Base-by-base conservation (phyloP, 2,113 vertebrate genomes). In the Prinia subflava region DNA sequence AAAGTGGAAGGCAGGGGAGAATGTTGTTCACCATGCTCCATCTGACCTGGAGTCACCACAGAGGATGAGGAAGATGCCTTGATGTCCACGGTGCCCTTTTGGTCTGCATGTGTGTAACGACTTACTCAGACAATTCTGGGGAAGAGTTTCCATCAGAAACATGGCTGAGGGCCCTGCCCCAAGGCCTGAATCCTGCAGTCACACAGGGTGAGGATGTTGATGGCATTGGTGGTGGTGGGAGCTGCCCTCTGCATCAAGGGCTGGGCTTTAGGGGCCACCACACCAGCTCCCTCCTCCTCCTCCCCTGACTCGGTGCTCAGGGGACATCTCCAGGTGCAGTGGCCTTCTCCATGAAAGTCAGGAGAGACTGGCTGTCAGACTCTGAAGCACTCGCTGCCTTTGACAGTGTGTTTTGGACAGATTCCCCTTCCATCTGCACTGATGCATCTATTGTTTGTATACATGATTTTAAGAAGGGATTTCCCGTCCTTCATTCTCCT, bases 391-490 rank as follows among this genome's bases (percentile, higher is more conserved):
- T 84, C 42, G 9, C 44, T 63, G 70, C 55, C 94, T 94, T 47
- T 81, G 46, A 47, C 76, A 92, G 47, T 63, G 53, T 93, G 15
- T 86, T 91, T 90, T 95, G 79, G 71, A 86, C 33, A 83, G 64
- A 28, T 70, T 74, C 59, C 56, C 52, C 41, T 90, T 94, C 81
- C 85, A 90, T 96, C 86, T 95, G 92, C 88, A 90, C 17, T 49
- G 67, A 30, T 77, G 68, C 73, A 75, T 60, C 71, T 90, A 86
- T 52, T 95, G 91, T 95, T 95, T 94, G 82, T 94, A 83, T 22
- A 88, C 88, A 86, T 0, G 3, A 14, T 60, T 92, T 92, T 74
- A 80, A 83, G 88, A 49, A 74, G 62, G 44, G 53, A 44, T 95
- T 96, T 90, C 86, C 83, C 60, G 87, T 91, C 65, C 81, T 75